Percentiles rank a stretch among this genome's conserved stretches.
Conservation (phyloP, 2,888 invertebrate genomes). For the Drosophila emarginata region DNA sequence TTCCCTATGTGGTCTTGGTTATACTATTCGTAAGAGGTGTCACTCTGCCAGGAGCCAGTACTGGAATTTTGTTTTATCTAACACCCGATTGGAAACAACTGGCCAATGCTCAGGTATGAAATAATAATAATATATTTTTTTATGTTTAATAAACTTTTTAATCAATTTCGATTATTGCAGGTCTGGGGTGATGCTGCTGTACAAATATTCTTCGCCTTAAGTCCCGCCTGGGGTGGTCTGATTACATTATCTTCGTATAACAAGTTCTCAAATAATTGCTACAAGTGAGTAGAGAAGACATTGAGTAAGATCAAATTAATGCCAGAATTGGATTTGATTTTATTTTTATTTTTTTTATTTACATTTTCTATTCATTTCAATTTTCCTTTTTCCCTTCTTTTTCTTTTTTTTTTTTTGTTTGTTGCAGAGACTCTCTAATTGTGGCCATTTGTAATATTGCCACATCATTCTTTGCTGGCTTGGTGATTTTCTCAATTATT, state of each 20-base stretch:
- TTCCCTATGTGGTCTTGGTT: constrained; percentile 89
- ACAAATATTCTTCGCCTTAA: constrained; percentile 93
- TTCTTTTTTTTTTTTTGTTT: too few species aligned
- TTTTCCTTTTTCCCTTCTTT: not conserved
- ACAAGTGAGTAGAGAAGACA: constrained; percentile 84
- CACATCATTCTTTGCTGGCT: constrained; percentile 91
- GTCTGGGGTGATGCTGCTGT: constrained; percentile 93
- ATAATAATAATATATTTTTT: too few species aligned
- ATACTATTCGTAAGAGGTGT: constrained; percentile 91
- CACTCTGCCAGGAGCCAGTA: constrained; percentile 89
- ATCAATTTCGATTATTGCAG: constrained; percentile 76
- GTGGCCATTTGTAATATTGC: constrained; percentile 90
- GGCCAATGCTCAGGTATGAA: constrained; percentile 86
- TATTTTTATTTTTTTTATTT: not conserved
- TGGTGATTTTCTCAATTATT: constrained; percentile 91
- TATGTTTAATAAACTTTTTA: not conserved
- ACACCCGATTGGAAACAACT: constrained; percentile 90
- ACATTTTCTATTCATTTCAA: not conserved
- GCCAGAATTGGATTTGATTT: not conserved
- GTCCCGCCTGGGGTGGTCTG: constrained; percentile 93
- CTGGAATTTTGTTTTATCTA: constrained; percentile 90
- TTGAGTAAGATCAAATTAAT: not conserved
- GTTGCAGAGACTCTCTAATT: constrained; percentile 87
- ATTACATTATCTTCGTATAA: constrained; percentile 93
- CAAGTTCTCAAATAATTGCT: constrained; percentile 92